Evolutionary conservation across 2,113 vertebrate genomes (phyloP).

Genomic region (Suricata suricatta): DNA sequence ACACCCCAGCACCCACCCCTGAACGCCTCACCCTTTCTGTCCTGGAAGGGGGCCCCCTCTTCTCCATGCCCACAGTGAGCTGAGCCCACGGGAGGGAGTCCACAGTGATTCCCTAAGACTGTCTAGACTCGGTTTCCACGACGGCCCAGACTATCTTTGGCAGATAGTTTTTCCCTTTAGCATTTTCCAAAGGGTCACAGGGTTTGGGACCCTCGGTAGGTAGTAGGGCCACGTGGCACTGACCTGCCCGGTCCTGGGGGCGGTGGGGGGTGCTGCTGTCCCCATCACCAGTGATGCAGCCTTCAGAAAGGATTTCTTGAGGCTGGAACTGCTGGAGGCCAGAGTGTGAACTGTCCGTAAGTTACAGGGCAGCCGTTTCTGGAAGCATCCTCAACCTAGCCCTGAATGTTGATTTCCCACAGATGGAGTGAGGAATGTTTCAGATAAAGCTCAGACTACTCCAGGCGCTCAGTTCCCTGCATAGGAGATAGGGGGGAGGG

Average conservation of each 20-base stretch:
- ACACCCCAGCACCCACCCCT: background rate
- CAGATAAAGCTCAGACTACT: background rate
- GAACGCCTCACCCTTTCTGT: background rate
- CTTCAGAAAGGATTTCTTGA: background rate
- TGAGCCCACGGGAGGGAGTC: background rate
- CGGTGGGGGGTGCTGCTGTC: no score
- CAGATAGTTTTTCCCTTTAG: background rate
- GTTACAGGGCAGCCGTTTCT: background rate
- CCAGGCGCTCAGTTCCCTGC: background rate
- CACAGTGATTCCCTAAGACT: background rate
- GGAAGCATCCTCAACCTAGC: background rate
- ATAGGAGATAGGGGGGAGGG: background rate
- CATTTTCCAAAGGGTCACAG: background rate
- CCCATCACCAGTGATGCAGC: background rate
- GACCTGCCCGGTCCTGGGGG: fast-evolving
- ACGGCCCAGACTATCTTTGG: background rate
- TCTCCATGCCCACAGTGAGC: no score
- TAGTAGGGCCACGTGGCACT: fast-evolving
- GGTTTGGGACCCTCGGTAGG: background rate
- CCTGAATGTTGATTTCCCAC: background rate
- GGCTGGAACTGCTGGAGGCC: background rate
- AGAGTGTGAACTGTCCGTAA: background rate
- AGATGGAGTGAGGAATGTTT: background rate
- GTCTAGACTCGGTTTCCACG: background rate
- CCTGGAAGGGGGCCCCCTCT: background rate